phyloP scores from a whole-genome alignment of 2,888 invertebrate genomes.

The Zonitis immaculata region DNA sequence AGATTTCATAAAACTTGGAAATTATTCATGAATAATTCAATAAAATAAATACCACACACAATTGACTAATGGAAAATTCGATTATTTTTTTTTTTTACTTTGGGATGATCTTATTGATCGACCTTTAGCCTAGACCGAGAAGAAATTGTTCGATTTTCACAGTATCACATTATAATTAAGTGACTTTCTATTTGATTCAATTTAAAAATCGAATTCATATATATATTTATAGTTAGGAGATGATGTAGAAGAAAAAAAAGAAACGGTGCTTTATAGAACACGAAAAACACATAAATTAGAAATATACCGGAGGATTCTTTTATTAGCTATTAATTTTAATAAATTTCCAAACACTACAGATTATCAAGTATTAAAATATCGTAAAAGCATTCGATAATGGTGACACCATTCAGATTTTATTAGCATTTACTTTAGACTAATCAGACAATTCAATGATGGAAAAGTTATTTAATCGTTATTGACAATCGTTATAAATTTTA shows the following conservation, averaged over 20 bases:
- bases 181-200: background rate
- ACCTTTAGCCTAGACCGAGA: background rate
- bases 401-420: conserved; percentile 33
- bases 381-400: conserved; percentile 33
- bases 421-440: background rate
- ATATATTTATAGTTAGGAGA: no score
- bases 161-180: background rate
- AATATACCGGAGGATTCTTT: conserved; percentile 29
- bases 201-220: no score
- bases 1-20: background rate
- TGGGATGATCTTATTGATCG: no score
- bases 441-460: background rate
- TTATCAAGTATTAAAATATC: conserved; percentile 33
- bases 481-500: background rate
- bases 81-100: no score
- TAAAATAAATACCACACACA: background rate
- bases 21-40: background rate
- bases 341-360: conserved; percentile 34
- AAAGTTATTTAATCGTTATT: background rate
- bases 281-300: conserved; percentile 27
- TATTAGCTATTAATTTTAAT: conserved; percentile 37
- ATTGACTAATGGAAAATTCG: no score
- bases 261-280: conserved; percentile 3
- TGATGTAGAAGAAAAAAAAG: background rate
- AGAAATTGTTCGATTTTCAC: no score